A percentile compares a stretch with the other conserved stretches of the same genome.
Evolutionary conservation across 2,113 vertebrate genomes (phyloP).

Genomic region (Pipra filicauda): DNA sequence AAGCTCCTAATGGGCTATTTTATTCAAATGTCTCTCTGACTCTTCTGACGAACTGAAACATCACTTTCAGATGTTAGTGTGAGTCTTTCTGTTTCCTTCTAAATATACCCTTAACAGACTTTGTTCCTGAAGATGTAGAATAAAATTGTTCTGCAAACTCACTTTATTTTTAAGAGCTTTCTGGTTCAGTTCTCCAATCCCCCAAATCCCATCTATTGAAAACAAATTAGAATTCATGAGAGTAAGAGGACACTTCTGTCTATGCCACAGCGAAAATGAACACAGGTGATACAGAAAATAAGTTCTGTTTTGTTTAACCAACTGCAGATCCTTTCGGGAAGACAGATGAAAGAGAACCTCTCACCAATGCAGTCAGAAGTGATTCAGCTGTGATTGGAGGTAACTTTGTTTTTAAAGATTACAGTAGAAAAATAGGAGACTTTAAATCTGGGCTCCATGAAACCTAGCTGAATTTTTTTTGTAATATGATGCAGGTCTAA

Average conservation of each 20-base stretch:
- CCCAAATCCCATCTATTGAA: neutral
- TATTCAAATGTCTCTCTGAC: neutral
- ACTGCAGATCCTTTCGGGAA: conserved; percentile 86
- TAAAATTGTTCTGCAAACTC: neutral
- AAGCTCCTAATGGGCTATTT: neutral
- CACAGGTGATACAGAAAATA: neutral
- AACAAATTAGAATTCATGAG: neutral
- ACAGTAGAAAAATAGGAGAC: neutral
- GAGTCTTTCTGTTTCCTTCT: neutral
- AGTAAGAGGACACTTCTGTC: neutral
- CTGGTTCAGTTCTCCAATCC: neutral
- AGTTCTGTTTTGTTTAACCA: conserved; percentile 17
- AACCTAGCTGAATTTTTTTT: neutral
- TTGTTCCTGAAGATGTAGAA: neutral
- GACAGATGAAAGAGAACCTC: conserved; percentile 83
- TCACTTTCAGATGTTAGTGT: neutral
- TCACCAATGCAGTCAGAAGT: conserved; percentile 79
- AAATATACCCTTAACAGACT: neutral
- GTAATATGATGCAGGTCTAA: neutral
- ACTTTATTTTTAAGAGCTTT: neutral
- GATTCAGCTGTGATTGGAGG: conserved; percentile 88
- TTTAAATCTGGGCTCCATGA: neutral
- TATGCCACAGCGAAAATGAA: neutral
- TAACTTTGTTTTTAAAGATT: conserved; percentile 49
- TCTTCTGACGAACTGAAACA: neutral